Evolutionary conservation across 2,888 invertebrate species (phyloP).

Genomic region (Harmothoe impar): DNA sequence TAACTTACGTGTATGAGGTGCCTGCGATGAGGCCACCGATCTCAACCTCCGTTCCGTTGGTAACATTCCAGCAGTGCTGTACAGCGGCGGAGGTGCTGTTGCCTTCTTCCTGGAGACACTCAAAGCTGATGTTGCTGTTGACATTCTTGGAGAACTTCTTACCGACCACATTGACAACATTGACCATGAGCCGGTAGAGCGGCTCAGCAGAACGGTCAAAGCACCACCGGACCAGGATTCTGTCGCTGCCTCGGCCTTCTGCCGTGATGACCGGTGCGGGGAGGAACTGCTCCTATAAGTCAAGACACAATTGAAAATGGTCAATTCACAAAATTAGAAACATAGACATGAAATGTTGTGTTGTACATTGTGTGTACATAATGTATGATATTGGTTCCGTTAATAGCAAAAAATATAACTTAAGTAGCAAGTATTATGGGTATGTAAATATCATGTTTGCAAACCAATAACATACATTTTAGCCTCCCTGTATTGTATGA

Average conservation of each 20-base stretch:
- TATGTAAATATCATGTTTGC: no score
- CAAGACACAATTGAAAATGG: not conserved
- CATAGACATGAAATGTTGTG: not conserved
- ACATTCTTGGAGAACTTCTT: constrained; percentile 76
- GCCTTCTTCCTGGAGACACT: constrained; percentile 80
- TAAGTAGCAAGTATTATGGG: no score
- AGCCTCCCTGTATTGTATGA: no score
- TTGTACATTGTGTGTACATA: no score
- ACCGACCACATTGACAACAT: constrained; percentile 81
- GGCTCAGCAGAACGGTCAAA: constrained; percentile 74
- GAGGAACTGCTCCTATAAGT: constrained; percentile 73
- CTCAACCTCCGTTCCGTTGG: constrained; percentile 74
- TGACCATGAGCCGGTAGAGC: constrained; percentile 77
- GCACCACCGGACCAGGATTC: constrained; percentile 79
- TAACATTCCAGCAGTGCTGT: constrained; percentile 82
- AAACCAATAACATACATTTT: no score
- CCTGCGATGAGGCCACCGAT: constrained; percentile 80
- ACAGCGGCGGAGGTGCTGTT: constrained; percentile 77
- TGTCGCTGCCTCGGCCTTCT: constrained; percentile 75
- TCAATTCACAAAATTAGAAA: not conserved
- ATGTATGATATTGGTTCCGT: no score
- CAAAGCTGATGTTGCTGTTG: constrained; percentile 82
- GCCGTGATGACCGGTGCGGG: constrained; percentile 81
- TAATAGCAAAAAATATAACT: no score
- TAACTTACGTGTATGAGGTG: constrained; percentile 78